Conservation (phyloP, 2,888 invertebrate species). For the Tipula confusa region DNA sequence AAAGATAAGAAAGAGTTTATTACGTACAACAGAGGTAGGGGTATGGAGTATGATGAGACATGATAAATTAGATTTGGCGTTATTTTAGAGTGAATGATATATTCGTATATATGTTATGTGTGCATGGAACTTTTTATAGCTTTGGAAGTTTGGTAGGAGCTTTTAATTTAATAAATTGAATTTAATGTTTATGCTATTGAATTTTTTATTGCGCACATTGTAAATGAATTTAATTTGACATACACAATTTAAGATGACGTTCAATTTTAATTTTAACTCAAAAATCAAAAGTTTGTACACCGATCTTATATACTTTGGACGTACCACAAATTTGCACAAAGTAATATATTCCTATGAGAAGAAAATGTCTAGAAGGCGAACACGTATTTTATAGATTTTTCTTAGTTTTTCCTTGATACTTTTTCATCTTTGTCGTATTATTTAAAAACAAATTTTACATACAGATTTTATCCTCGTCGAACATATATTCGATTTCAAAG, state of each 20-base stretch:
- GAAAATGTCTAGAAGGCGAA: not conserved
- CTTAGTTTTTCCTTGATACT: not conserved
- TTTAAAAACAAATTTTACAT: too few relatives aligned
- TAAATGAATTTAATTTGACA: not conserved
- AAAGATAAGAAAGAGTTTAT: slow-evolving; percentile 16
- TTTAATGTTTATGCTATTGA: not conserved
- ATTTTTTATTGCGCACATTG: not conserved
- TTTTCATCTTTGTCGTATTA: too few relatives aligned
- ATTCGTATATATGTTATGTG: not conserved
- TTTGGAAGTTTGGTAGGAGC: not conserved
- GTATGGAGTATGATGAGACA: not conserved
- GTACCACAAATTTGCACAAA: too few relatives aligned
- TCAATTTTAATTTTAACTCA: not conserved
- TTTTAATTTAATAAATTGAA: not conserved
- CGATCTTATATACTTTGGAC: too few relatives aligned
- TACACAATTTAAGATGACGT: not conserved
- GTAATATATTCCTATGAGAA: not conserved
- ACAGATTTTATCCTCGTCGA: not conserved
- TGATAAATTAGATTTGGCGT: not conserved
- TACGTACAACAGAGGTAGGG: not conserved
- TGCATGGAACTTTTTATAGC: not conserved
- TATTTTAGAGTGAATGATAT: not conserved
- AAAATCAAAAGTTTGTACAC: too few relatives aligned
- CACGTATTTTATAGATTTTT: slow-evolving; percentile 12
- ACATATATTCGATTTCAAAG: slow-evolving; percentile 3